These are phyloP conservation scores for Menidia beryllina DNA, from an alignment of 2,113 vertebrate genomes.

Conservation along the genomic window DNA sequence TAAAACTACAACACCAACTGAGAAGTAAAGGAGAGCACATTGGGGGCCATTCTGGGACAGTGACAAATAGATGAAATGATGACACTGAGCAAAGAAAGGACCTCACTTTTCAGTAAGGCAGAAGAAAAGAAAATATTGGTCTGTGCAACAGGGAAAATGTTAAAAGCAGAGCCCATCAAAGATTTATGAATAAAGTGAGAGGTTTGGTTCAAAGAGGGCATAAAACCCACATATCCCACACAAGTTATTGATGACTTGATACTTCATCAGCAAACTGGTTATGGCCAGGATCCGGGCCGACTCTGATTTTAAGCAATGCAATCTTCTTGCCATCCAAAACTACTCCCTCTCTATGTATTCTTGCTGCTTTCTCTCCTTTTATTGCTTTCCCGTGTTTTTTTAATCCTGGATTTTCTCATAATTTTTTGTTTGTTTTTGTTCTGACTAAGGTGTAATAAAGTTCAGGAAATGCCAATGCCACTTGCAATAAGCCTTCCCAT, in stretches of 20 bases:
- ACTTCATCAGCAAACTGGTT: constrained; percentile 22
- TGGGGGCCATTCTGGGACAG: constrained; percentile 26
- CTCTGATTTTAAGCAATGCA: background rate
- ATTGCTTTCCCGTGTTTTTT: background rate
- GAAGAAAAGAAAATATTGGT: constrained; percentile 27
- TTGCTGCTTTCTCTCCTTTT: background rate
- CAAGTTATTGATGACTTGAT: constrained; percentile 26
- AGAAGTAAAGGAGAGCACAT: constrained; percentile 28
- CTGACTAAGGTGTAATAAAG: constrained; percentile 18
- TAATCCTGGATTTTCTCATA: constrained; percentile 5
- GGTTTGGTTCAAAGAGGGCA: constrained; percentile 23
- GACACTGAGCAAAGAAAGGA: constrained; percentile 24
- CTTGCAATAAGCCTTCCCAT: constrained; percentile 9
- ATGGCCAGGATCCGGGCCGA: background rate
- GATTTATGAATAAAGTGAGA: constrained; percentile 30
- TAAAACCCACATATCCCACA: constrained; percentile 35
- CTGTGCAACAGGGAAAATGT: constrained; percentile 14
- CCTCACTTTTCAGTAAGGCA: constrained; percentile 7
- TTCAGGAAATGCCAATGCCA: background rate
- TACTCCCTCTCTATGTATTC: background rate
- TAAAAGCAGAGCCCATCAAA: constrained; percentile 28
- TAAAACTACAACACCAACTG: constrained; percentile 21
- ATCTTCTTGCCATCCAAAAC: constrained; percentile 2
- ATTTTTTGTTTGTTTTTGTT: constrained; percentile 12
- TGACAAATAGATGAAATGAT: constrained; percentile 45